These are phyloP conservation scores for Hemitrygon akajei DNA, from an alignment of 2,797 vertebrate genomes.

Conservation along the genomic window DNA sequence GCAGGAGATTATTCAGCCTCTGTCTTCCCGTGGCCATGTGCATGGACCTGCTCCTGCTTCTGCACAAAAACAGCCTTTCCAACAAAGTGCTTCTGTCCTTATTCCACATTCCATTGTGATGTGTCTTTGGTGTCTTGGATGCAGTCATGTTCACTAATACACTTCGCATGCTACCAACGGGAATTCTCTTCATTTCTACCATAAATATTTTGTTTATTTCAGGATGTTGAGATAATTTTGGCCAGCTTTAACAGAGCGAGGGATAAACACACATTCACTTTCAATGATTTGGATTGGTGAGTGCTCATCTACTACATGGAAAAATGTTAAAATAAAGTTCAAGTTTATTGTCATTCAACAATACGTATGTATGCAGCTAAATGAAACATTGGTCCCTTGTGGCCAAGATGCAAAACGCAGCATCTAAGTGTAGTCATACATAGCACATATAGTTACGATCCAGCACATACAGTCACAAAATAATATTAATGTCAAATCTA, in stretches of 20 bases:
- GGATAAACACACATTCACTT: neutral
- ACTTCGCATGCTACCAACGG: neutral
- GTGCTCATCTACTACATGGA: neutral
- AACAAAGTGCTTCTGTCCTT: neutral
- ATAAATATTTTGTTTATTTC: neutral
- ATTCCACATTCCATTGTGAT: neutral
- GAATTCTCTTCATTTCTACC: neutral
- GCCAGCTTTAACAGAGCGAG: neutral
- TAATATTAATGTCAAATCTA: no score
- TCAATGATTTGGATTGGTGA: neutral
- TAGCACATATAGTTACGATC: no score
- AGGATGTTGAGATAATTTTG: neutral
- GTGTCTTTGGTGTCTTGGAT: neutral
- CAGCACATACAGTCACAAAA: no score
- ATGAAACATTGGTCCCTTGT: no score
- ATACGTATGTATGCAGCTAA: no score
- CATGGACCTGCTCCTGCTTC: neutral
- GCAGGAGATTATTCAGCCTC: neutral
- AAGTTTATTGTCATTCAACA: no score
- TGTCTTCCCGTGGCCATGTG: neutral
- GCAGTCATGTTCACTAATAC: no score
- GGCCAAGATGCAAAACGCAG: no score
- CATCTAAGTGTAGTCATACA: no score
- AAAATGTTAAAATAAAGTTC: neutral
- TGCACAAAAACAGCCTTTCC: neutral